Evolutionary conservation across 2,888 invertebrate genomes (phyloP).

Genomic region (Hydraecia micacea): DNA sequence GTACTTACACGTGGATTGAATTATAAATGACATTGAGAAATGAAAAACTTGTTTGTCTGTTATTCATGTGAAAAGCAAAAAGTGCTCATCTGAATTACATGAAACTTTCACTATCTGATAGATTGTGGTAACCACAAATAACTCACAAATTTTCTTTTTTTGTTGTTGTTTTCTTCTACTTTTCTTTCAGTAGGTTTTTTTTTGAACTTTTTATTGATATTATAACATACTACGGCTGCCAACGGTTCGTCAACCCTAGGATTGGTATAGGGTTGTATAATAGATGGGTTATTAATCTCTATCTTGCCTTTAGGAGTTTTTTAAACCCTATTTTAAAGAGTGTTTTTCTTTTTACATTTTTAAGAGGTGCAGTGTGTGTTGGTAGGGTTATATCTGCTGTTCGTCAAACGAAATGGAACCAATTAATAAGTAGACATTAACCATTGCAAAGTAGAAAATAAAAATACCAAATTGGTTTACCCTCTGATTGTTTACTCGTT

Average conservation of each 20-base stretch:
- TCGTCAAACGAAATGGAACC: background rate
- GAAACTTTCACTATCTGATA: conserved; percentile 27
- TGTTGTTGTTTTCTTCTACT: background rate
- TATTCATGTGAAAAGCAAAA: conserved; percentile 25
- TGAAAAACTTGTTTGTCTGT: conserved; percentile 31
- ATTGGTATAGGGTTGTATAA: background rate
- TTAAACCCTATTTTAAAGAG: background rate
- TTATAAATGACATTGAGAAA: conserved; percentile 17
- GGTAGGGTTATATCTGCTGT: background rate
- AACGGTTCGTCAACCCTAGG: background rate
- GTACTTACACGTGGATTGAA: conserved; percentile 11
- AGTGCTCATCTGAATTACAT: conserved; percentile 31
- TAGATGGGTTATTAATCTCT: background rate
- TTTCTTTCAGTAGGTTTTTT: background rate
- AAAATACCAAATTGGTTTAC: background rate
- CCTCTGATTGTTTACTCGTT: background rate
- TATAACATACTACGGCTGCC: background rate
- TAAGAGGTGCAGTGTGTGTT: background rate
- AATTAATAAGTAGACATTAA: background rate
- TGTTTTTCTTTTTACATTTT: background rate
- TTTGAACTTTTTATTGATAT: background rate
- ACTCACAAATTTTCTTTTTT: too few species aligned
- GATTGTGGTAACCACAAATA: background rate
- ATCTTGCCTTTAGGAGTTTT: background rate
- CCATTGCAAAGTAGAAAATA: background rate